Base-by-base conservation (phyloP, 2,797 vertebrate genomes). In the Carapus acus region DNA sequence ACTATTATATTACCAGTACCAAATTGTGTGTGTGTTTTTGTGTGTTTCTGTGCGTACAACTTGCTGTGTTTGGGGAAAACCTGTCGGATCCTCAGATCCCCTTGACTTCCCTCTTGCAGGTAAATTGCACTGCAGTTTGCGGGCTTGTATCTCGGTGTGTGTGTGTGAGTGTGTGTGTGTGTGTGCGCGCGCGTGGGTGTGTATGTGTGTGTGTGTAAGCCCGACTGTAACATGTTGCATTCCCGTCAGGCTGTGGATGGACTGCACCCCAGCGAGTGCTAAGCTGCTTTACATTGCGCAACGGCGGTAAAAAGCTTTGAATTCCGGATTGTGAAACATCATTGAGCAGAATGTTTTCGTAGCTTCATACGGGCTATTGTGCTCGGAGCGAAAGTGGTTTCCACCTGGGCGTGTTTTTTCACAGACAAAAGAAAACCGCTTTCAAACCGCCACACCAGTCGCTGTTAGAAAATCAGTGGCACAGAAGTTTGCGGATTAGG, bases 71-170 rank as follows among this genome's bases (percentile, higher is more conserved):
- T 27, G 24, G 4, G 42, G 34, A 47, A 62, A 61, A 67, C 43
- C 31, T 68, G 53, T 68, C 58, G 58, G 27, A 40, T 55, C 57
- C 68, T 72, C 62, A 47, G 43, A 63, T 61, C 9, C 22, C 24
- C n/a, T n/a, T n/a, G 9, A 27, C 9, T 27, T 27, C 24, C 24
- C 9, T 27, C 24, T 27, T 27, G 24, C 36, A 42, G 40, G 43
- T 19, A 29, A 55, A 24, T 57, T 22, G 20, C 52, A 47, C 18
- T 27, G n/a, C 37, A 40, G 39, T 54, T 24, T 42, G 52, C 17
- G 53, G 16, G n/a, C 16, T 15, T 7, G 39, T 43, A 8, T 24
- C 44, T 46, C 6, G 52, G 29, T 34, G 27, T 57, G 50, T 47
- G 38, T 54, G 31, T 33, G 31, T 33, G 31, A 11, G 31, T 33